Percentiles rank a stretch among this genome's conserved stretches.
Conservation (phyloP, 2,888 invertebrate species). For the Drosophila fungiperda region DNA sequence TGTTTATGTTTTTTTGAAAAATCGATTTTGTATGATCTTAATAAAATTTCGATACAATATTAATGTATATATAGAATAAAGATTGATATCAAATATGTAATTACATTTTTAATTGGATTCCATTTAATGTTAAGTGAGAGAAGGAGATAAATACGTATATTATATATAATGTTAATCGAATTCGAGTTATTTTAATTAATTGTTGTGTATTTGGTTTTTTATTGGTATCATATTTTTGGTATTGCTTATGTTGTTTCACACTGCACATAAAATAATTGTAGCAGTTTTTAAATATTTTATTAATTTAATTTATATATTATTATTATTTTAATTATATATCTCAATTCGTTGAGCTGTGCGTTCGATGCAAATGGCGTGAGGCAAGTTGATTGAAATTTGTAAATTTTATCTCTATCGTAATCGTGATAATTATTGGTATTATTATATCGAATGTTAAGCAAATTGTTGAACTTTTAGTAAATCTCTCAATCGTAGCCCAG, state of each 20-base stretch:
- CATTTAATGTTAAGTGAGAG: conserved; percentile 7
- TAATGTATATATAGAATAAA: conserved; percentile 14
- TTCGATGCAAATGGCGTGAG: conserved; percentile 29
- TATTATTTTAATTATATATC: conserved; percentile 31
- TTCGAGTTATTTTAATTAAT: conserved; percentile 13
- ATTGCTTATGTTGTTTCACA: conserved; percentile 34
- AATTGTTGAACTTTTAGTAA: not conserved
- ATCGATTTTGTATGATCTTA: conserved; percentile 31
- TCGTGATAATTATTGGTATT: conserved; percentile 5
- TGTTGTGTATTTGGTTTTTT: conserved; percentile 3
- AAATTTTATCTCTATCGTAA: conserved; percentile 6
- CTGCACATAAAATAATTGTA: conserved; percentile 51
- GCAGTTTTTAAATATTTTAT: conserved; percentile 22
- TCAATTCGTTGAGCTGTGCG: conserved; percentile 57
- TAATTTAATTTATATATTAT: conserved; percentile 27
- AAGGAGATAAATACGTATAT: not conserved
- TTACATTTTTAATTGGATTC: conserved; percentile 10
- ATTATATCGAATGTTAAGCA: conserved; percentile 2
- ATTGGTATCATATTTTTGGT: conserved; percentile 18
- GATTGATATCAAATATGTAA: conserved; percentile 11
- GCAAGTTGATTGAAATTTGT: conserved; percentile 19
- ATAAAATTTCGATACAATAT: conserved; percentile 22
- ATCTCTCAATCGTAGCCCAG: conserved; percentile 73
- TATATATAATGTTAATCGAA: not conserved
- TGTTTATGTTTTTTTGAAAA: conserved; percentile 50